phyloP scores from a whole-genome alignment of 1,140 invertebrate genomes.

The Drosophila punjabiensis region DNA sequence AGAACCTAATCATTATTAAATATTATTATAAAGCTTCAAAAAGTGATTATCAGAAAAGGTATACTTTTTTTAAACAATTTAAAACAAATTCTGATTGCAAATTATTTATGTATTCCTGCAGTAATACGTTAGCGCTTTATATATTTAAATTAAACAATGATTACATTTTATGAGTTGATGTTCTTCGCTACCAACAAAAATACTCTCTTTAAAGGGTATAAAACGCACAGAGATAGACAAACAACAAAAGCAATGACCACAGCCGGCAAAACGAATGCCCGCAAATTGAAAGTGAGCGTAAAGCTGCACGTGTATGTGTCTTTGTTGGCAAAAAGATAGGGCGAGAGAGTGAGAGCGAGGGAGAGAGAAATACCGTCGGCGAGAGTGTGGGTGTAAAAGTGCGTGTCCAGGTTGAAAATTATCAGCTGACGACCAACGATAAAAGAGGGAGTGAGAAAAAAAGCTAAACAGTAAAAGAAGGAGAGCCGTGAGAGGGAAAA shows the following conservation, averaged over 20 bases:
- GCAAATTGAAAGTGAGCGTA: slow-evolving; percentile 69
- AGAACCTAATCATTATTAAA: neutral
- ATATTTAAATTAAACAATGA: neutral
- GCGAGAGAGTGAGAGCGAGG: slow-evolving; percentile 5
- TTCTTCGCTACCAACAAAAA: too few species aligned
- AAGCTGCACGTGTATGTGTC: slow-evolving; percentile 12
- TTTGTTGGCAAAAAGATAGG: slow-evolving; percentile 11
- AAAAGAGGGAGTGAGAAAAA: neutral
- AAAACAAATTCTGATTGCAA: neutral
- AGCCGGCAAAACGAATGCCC: slow-evolving; percentile 40
- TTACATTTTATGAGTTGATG: too few species aligned
- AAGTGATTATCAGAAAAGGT: neutral
- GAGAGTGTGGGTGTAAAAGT: slow-evolving; percentile 49
- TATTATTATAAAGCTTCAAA: neutral
- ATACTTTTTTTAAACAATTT: neutral
- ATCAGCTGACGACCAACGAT: slow-evolving; percentile 24
- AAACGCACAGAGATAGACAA: slow-evolving; percentile 25
- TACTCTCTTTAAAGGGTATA: neutral
- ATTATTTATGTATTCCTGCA: too few species aligned
- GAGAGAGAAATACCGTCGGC: neutral
- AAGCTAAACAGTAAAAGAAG: neutral
- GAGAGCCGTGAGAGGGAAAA: slow-evolving; percentile 6
- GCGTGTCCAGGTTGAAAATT: slow-evolving; percentile 37
- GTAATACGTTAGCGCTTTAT: too few species aligned
- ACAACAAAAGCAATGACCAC: slow-evolving; percentile 53